Evolutionary conservation across 1,140 invertebrate genomes (phyloP).

Genomic region (Leptopilina boulardi): DNA sequence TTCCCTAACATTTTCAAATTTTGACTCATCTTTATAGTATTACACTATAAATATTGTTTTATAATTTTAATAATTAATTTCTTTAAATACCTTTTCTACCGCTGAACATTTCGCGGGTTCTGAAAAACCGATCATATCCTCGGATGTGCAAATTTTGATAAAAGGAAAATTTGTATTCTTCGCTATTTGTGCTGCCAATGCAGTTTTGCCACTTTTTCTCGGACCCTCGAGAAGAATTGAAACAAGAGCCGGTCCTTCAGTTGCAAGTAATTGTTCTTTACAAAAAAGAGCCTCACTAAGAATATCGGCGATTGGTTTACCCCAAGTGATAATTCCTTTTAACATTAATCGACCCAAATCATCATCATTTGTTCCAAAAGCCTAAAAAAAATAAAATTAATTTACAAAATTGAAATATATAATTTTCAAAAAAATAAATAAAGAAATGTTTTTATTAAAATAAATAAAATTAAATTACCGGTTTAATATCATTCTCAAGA

Average conservation of each 20-base stretch:
- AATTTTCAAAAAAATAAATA: background rate
- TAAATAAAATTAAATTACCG: slow-evolving; percentile 79
- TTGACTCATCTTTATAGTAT: no score
- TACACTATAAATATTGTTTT: background rate
- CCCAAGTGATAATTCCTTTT: slow-evolving; percentile 95
- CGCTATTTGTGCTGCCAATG: slow-evolving; percentile 95
- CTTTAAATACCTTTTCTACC: slow-evolving; percentile 92
- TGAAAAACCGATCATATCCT: slow-evolving; percentile 98
- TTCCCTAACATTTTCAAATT: no score
- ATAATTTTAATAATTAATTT: background rate
- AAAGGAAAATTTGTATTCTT: slow-evolving; percentile 99
- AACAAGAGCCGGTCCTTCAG: slow-evolving; percentile 90
- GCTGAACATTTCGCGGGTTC: slow-evolving; percentile 97
- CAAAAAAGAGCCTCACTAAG: slow-evolving; percentile 94
- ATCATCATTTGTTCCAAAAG: slow-evolving; percentile 94
- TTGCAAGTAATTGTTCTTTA: slow-evolving; percentile 90
- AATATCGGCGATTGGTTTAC: slow-evolving; percentile 87
- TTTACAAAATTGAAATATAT: slow-evolving; percentile 28
- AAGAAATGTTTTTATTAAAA: background rate
- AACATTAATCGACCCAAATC: slow-evolving; percentile 88
- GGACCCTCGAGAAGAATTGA: slow-evolving; percentile 94
- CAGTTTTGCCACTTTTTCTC: slow-evolving; percentile 97
- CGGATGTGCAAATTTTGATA: slow-evolving; percentile 97
- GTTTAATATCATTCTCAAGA: slow-evolving; percentile 97
- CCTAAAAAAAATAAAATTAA: slow-evolving; percentile 74